Conservation (phyloP, 2,797 vertebrate genomes). For the Bovichtus diacanthus region DNA sequence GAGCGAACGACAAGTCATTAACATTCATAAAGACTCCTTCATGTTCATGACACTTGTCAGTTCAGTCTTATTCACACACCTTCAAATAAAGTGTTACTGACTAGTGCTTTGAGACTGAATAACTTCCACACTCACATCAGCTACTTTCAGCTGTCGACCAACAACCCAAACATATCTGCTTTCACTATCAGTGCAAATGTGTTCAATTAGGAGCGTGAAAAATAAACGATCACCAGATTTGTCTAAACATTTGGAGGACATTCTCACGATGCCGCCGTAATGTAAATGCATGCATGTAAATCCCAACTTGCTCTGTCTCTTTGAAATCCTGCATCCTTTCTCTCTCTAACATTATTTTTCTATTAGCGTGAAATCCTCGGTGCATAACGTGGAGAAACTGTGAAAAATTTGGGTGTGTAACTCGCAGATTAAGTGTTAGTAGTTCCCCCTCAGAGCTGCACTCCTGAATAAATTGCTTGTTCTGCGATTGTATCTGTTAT, state of each 20-base stretch:
- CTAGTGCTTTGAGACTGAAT: background rate
- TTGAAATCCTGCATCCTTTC: slow-evolving; percentile 1
- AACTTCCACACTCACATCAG: background rate
- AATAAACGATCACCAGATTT: background rate
- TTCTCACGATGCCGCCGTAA: background rate
- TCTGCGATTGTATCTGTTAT: slow-evolving; percentile 61
- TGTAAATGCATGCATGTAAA: background rate
- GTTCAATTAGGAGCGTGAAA: background rate
- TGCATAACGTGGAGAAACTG: slow-evolving; percentile 24
- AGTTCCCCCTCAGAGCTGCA: slow-evolving; percentile 22
- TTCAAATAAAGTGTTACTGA: no score
- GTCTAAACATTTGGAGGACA: background rate
- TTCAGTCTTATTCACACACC: no score
- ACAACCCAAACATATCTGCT: background rate
- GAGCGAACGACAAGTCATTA: no score
- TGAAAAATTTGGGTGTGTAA: slow-evolving; percentile 25
- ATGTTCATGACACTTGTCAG: no score
- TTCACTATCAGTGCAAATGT: background rate
- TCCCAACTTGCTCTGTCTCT: background rate
- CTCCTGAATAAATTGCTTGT: slow-evolving; percentile 53
- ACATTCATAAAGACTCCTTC: no score
- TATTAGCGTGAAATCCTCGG: slow-evolving; percentile 26
- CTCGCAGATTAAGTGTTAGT: slow-evolving; percentile 21
- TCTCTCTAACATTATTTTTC: slow-evolving; percentile 16
- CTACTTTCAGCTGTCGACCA: background rate